Base-by-base conservation (phyloP, 2,113 vertebrate genomes). In the Noctilio leporinus region DNA sequence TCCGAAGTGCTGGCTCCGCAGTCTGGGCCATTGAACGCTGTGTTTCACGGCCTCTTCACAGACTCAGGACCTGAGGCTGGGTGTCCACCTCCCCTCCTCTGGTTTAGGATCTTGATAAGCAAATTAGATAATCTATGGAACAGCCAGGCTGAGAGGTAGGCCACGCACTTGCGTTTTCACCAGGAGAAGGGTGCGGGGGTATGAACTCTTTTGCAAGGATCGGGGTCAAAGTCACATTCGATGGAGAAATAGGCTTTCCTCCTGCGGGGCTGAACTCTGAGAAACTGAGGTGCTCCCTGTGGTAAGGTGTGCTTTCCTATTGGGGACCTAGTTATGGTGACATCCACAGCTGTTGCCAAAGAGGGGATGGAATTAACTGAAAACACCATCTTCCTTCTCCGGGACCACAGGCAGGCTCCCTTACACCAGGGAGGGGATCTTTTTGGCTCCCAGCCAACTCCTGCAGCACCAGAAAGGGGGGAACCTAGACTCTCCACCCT, bases 301-400 rank as follows among this genome's bases (percentile, higher is more conserved):
- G 40, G 28, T 26, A 67, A 93, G 47, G 9, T 6, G 3, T 19
- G 28, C 47, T 55, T 59, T 49, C 28, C 51, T 28, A 28, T 16
- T 6, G 78, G 72, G 55, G 35, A 55, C 64, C 33, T 3, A 26
- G 15, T 38, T 33, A 57, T 67, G 57, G 51, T 47, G 70, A 14
- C 38, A 38, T 2, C 15, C 49, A 20, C 3, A 19, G 40, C 53
- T 51, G 3, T 14, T 28, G n/a, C 12, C 4, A 14, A 47, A 38
- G 55, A 94, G 30, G 59, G 62, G 53, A 43, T 2, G 1, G 53
- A 64, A 38, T 11, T 2, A 11, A 10, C 53, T 5, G 24, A 33
- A 65, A 78, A 38, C 33, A 10, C 33, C 2, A 0, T 59, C 11
- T 47, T 19, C 12, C 26, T 26, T 3, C 12, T 24, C 0, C 0